Base-by-base conservation (phyloP, 2,888 invertebrate species). In the Macroteleia sp. region DNA sequence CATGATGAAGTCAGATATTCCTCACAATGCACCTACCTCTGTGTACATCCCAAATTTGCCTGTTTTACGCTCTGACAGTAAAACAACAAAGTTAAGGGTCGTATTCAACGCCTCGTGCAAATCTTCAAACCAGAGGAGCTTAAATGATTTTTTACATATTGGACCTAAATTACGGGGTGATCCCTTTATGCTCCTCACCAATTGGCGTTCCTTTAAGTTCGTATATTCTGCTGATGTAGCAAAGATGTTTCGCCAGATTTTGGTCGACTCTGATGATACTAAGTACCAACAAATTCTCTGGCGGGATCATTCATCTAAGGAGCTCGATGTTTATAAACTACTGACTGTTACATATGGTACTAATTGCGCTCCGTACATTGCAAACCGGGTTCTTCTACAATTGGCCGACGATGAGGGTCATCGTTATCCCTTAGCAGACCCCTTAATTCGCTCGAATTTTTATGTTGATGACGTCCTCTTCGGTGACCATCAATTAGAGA, bases 391-490 rank as follows among this genome's bases (percentile, higher is more conserved):
- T 32, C n/a, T 32, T 32, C n/a, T 9, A n/a, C 36, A 36, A 36
- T 36, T 36, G 14, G 36, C 36, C 2, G 44, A 44, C 2, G 44
- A 22, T 44, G 44, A 44, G n/a, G 44, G 44, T 4, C 22, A 20
- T n/a, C 44, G 44, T 22, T 44, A 8, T 9, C 44, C 12, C 4
- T 44, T 44, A 25, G 44, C 44, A 6, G 1, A n/a, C 1, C 44
- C 44, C n/a, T n/a, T 44, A n/a, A n/a, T 44, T 3, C 6, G 14
- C 1, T 12, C 20, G 0, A 46, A 28, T 28, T 46, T 46, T n/a
- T 46, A 46, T 46, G 46, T 46, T 1, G 46, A 46, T 30, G 46
- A 46, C 17, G 25, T 9, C 1, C 12, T 46, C 8, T 46, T 46
- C 8, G 46, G 28, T 8, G 28, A n/a, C 10, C 19, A 42, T 42